phyloP scores from a whole-genome alignment of 2,113 vertebrate genomes.

The Glaucidium brasilianum region DNA sequence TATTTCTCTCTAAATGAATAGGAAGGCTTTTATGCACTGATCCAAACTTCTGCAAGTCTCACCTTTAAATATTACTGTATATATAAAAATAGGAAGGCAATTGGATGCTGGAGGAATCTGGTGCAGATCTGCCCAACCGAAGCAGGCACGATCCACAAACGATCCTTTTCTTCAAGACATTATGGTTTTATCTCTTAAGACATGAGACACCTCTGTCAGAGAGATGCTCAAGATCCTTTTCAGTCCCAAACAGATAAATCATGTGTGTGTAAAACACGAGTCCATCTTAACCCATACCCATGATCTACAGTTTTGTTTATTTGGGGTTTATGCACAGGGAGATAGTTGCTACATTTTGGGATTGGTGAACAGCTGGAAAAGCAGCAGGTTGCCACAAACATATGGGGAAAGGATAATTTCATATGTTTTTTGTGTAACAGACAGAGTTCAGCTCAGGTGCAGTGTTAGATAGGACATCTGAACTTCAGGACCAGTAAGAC shows the following conservation, averaged over 20 bases:
- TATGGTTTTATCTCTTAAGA: not conserved
- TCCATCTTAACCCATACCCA: not conserved
- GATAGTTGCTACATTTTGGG: not conserved
- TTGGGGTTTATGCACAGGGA: not conserved
- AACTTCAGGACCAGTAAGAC: not conserved
- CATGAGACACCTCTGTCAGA: not conserved
- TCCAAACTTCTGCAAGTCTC: not conserved
- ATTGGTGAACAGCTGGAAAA: conserved; percentile 34
- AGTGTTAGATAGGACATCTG: not conserved
- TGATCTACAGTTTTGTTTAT: not conserved
- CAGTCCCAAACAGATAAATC: not conserved
- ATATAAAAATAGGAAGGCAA: not conserved
- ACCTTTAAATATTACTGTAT: not conserved
- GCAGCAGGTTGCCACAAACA: not conserved
- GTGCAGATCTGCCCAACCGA: not conserved
- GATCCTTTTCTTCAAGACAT: not conserved
- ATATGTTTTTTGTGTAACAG: not conserved
- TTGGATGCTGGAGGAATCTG: not conserved
- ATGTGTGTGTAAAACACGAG: not conserved
- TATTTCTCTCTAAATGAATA: not conserved
- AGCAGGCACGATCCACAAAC: not conserved
- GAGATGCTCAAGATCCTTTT: not conserved
- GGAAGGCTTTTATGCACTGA: not conserved
- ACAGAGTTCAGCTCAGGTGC: not conserved
- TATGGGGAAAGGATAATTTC: not conserved